Percentiles rank a stretch among this genome's conserved stretches.
phyloP scores from a whole-genome alignment of 2,113 vertebrate genomes.

The Rhynchomys soricoides region DNA sequence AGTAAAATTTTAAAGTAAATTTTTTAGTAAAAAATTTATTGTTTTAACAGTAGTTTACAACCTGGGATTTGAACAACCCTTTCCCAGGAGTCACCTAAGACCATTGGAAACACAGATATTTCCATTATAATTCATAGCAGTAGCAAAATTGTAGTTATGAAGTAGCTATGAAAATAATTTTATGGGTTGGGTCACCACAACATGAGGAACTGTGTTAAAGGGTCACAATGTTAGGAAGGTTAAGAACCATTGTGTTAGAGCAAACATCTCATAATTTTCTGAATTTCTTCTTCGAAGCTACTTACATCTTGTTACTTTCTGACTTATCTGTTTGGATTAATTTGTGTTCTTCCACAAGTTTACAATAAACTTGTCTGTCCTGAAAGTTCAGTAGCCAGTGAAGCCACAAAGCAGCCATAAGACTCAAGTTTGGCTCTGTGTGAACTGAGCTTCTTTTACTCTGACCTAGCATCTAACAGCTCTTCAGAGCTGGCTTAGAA shows the following conservation, averaged over 20 bases:
- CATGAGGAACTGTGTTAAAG: neutral
- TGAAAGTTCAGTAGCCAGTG: neutral
- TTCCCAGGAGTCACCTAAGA: neutral
- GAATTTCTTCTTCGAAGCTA: neutral
- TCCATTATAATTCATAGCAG: neutral
- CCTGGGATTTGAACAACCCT: neutral
- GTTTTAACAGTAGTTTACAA: neutral
- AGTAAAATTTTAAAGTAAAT: too few species aligned
- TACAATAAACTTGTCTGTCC: neutral
- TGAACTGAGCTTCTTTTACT: neutral
- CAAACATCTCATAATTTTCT: neutral
- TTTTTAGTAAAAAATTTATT: too few species aligned
- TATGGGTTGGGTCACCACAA: neutral
- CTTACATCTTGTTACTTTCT: neutral
- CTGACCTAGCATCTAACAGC: neutral
- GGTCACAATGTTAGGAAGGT: neutral
- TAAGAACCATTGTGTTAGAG: neutral
- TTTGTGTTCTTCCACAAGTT: neutral
- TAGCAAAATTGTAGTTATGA: neutral
- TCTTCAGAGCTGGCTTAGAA: neutral
- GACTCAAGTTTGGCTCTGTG: neutral
- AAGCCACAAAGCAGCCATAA: neutral
- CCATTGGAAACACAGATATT: neutral
- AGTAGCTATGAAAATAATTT: neutral
- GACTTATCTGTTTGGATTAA: neutral